Evolutionary conservation across 2,797 vertebrate species (phyloP).

Genomic region (Cephalopachus bancanus): DNA sequence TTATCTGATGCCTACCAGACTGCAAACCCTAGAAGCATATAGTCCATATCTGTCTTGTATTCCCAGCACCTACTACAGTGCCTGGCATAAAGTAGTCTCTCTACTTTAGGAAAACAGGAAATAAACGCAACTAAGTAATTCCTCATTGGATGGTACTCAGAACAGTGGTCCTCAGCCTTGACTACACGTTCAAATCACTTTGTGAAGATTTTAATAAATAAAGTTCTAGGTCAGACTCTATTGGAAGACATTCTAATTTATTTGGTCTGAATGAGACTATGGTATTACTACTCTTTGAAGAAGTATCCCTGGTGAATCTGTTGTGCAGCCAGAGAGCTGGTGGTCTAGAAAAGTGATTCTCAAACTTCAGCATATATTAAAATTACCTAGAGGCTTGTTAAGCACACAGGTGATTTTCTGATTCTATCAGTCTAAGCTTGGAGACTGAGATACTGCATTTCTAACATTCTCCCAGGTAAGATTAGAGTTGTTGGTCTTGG

Average conservation of each 20-base stretch:
- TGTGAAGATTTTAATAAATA: background rate
- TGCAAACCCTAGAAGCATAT: background rate
- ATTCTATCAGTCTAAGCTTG: background rate
- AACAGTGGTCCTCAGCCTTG: background rate
- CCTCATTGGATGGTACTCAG: background rate
- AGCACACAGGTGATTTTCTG: background rate
- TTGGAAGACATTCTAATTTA: background rate
- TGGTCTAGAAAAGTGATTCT: background rate
- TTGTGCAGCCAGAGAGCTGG: background rate
- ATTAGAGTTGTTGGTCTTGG: background rate
- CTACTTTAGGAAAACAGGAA: background rate
- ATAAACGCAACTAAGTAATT: background rate
- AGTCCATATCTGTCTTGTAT: rapidly evolving
- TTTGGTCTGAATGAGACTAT: background rate
- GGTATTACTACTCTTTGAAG: background rate
- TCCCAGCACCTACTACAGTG: background rate
- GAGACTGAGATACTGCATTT: background rate
- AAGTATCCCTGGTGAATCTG: background rate
- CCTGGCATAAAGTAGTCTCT: background rate
- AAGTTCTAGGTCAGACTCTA: background rate
- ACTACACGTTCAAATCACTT: background rate
- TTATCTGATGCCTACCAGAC: background rate
- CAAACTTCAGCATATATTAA: background rate
- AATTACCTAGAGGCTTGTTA: background rate
- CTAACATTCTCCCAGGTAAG: background rate